Conservation (phyloP, 1,140 invertebrate species). For the Nilaparvata lugens region DNA sequence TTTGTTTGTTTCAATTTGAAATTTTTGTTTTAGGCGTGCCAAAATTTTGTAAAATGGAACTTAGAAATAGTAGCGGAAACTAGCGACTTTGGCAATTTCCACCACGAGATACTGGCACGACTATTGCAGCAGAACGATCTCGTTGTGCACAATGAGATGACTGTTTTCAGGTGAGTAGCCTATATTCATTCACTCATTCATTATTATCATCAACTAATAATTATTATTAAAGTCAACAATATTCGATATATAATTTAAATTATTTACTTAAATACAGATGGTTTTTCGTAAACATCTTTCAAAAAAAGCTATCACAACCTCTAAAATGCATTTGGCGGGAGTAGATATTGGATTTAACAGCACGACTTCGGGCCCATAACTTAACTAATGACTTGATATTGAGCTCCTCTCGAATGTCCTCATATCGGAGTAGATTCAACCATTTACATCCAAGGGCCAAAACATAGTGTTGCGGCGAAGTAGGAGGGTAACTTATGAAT, state of each 20-base stretch:
- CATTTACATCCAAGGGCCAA: no score
- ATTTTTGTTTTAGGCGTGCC: constrained; percentile 45
- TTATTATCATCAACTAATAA: neutral
- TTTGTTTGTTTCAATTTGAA: neutral
- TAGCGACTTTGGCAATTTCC: constrained; percentile 72
- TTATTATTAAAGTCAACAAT: neutral
- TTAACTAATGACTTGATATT: no score
- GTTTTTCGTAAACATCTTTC: no score
- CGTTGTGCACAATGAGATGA: constrained; percentile 84
- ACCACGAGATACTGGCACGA: constrained; percentile 64
- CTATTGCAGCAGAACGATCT: constrained; percentile 76
- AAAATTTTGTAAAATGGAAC: constrained; percentile 88
- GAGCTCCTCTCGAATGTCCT: no score
- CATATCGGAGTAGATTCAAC: no score
- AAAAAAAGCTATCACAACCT: no score
- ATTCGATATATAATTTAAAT: neutral
- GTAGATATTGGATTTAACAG: no score
- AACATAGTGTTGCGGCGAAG: no score
- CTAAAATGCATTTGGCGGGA: no score
- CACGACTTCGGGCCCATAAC: no score
- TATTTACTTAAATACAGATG: no score
- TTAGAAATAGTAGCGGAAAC: constrained; percentile 71
- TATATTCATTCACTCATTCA: neutral
- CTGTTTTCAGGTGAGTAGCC: constrained; percentile 58
- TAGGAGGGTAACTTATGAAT: no score